A percentile compares a stretch with the other conserved stretches of the same genome.
phyloP scores from a whole-genome alignment of 2,888 invertebrate genomes.

The Drosophila multiciliata region DNA sequence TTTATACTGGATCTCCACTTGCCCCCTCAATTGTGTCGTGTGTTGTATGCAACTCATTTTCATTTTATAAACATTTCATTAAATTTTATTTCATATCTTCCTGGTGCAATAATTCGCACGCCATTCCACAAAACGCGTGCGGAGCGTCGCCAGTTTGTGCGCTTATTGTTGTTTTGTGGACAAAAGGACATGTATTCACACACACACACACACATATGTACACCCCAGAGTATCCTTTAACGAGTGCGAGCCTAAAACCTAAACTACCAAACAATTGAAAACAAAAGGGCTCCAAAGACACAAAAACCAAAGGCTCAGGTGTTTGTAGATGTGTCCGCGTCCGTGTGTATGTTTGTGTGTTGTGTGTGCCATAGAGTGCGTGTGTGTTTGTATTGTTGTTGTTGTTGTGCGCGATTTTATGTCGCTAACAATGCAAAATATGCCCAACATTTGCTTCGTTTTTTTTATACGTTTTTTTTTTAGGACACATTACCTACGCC shows the following conservation, averaged over 20 bases:
- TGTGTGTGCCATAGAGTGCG: conserved; percentile 45
- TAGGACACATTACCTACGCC: conserved; percentile 19
- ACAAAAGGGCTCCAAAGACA: conserved; percentile 65
- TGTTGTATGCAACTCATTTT: conserved; percentile 58
- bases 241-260: conserved; percentile 75
- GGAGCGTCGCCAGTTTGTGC: conserved; percentile 57
- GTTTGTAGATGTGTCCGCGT: conserved; percentile 23
- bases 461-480: conserved; percentile 37
- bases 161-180: conserved; percentile 55
- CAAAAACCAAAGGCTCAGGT: conserved; percentile 51
- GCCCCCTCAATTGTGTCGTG: neutral
- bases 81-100: conserved; percentile 81
- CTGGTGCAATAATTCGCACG: conserved; percentile 80
- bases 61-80: conserved; percentile 80
- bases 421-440: conserved; percentile 74
- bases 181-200: conserved; percentile 61
- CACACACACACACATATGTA: conserved; percentile 25
- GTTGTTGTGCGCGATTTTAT: conserved; percentile 61
- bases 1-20: neutral
- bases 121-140: conserved; percentile 79
- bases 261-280: conserved; percentile 77
- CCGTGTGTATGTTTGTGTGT: conserved; percentile 33
- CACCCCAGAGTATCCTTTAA: conserved; percentile 60
- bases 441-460: conserved; percentile 68
- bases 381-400: conserved; percentile 8